phyloP scores from a whole-genome alignment of 2,888 invertebrate species.

The Thereva unica region DNA sequence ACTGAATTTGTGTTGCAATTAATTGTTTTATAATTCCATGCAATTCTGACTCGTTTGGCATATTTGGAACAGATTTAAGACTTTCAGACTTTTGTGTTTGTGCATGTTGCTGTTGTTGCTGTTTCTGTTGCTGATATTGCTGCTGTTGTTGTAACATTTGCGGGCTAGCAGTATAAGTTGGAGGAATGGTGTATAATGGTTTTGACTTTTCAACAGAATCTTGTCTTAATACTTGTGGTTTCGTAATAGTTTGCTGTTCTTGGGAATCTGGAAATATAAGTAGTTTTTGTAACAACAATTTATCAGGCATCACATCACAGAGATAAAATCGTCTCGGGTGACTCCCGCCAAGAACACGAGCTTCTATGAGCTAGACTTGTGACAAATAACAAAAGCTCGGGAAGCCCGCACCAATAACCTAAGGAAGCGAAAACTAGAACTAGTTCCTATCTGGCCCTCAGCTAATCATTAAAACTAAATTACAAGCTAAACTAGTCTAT shows the following conservation, averaged over 20 bases:
- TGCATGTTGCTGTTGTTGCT: conserved; percentile 19
- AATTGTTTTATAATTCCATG: conserved; percentile 62
- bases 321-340: too few species aligned
- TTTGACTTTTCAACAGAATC: conserved; percentile 43
- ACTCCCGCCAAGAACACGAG: too few species aligned
- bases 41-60: conserved; percentile 23
- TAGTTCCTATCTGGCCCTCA: too few species aligned
- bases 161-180: conserved; percentile 46
- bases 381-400: too few species aligned
- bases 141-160: conserved; percentile 28
- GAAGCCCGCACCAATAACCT: too few species aligned
- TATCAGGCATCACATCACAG: too few species aligned
- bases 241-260: background rate
- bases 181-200: conserved; percentile 51
- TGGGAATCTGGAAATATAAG: conserved; percentile 3
- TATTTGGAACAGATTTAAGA: background rate
- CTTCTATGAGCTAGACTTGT: too few species aligned
- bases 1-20: conserved; percentile 67
- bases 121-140: conserved; percentile 30
- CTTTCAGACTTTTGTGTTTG: conserved; percentile 4
- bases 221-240: conserved; percentile 1
- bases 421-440: too few species aligned
- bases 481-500: too few species aligned
- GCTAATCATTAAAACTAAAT: too few species aligned
- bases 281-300: too few species aligned